Evolutionary conservation across 2,113 vertebrate genomes (phyloP).

Genomic region (Hippocampus abdominalis): DNA sequence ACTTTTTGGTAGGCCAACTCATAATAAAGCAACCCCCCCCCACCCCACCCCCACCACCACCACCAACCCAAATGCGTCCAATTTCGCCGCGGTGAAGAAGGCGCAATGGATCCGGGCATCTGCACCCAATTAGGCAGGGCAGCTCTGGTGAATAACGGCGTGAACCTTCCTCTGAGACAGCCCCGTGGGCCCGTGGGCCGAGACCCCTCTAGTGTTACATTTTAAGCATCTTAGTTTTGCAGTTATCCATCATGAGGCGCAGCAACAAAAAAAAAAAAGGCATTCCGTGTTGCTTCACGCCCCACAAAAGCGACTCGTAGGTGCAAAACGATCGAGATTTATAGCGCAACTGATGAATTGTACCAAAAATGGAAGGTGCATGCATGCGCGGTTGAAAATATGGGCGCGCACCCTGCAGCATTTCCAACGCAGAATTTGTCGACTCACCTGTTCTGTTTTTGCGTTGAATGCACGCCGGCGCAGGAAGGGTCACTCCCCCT

Average conservation of each 20-base stretch:
- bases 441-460: conserved; percentile 69
- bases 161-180: conserved; percentile 70
- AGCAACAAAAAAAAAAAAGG: conserved; percentile 20
- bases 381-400: background rate
- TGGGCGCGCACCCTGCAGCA: background rate
- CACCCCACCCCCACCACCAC: background rate
- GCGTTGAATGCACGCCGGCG: conserved; percentile 12
- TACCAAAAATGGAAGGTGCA: background rate
- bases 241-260: conserved; percentile 68
- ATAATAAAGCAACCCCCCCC: conserved; percentile 53
- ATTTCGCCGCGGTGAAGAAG: conserved; percentile 68
- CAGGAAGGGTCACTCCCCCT: conserved; percentile 1
- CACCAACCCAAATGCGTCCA: conserved; percentile 67
- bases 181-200: conserved; percentile 69
- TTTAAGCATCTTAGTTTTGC: conserved; percentile 69
- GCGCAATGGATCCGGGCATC: conserved; percentile 70
- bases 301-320: background rate
- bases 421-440: background rate
- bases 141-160: conserved; percentile 73
- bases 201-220: conserved; percentile 75
- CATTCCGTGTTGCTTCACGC: conserved; percentile 6
- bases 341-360: background rate
- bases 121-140: conserved; percentile 75
- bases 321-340: background rate
- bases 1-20: conserved; percentile 48